phyloP scores from a whole-genome alignment of 2,113 vertebrate genomes.

The Pithys albifrons region DNA sequence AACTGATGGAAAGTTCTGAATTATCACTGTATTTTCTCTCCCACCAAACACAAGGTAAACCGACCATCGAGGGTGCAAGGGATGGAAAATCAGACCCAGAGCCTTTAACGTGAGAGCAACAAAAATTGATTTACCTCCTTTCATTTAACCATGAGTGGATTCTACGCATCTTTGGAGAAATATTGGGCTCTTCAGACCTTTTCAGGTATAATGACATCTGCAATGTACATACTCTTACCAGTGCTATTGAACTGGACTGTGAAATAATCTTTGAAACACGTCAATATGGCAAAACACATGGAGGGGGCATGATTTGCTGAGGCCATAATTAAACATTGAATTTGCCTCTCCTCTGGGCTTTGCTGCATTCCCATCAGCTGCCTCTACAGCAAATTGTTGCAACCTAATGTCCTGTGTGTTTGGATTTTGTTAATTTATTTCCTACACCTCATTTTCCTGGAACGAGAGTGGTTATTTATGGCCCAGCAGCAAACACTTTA shows the following conservation, averaged over 20 bases:
- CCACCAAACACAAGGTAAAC: neutral
- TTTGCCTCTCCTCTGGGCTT: constrained; percentile 58
- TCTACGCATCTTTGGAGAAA: constrained; percentile 28
- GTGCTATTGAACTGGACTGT: constrained; percentile 18
- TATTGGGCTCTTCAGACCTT: constrained; percentile 42
- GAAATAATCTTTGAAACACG: constrained; percentile 21
- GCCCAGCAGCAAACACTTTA: constrained; percentile 75
- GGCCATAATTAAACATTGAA: constrained; percentile 70
- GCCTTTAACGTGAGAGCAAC: neutral
- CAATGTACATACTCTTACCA: constrained; percentile 10
- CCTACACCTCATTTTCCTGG: constrained; percentile 76
- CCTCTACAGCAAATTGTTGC: constrained; percentile 69
- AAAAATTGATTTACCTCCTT: constrained; percentile 24
- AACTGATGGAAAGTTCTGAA: neutral
- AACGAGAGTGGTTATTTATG: constrained; percentile 79
- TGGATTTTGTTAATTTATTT: constrained; percentile 81
- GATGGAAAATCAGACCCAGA: neutral
- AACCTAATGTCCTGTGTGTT: constrained; percentile 76
- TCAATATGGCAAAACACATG: constrained; percentile 53
- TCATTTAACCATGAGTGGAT: constrained; percentile 7
- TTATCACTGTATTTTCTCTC: neutral
- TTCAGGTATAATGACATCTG: constrained; percentile 39
- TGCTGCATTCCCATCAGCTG: constrained; percentile 57
- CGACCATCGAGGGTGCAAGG: neutral
- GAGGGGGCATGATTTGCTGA: constrained; percentile 65